A percentile compares a stretch with the other conserved stretches of the same genome.
Evolutionary conservation across 2,888 invertebrate species (phyloP).

Genomic region (Congeria kusceri): DNA sequence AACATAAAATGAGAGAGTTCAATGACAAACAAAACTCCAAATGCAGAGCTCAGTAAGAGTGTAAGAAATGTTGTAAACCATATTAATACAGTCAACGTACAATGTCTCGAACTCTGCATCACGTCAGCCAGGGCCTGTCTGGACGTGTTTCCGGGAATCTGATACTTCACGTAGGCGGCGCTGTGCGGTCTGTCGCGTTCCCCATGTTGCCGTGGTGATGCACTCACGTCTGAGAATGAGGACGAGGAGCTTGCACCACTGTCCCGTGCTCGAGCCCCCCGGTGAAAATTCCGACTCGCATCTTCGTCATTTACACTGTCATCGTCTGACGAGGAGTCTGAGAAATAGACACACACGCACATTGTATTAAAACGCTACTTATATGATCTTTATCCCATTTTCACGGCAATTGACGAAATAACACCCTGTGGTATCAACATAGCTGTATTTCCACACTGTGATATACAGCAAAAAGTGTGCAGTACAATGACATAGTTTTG

Average conservation of each 20-base stretch:
- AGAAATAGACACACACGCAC: neutral
- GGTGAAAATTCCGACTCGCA: constrained; percentile 74
- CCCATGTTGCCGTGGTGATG: constrained; percentile 64
- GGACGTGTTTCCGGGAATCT: constrained; percentile 87
- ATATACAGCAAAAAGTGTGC: too few relatives aligned
- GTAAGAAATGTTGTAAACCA: too few relatives aligned
- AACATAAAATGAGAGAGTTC: too few relatives aligned
- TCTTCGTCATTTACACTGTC: constrained; percentile 83
- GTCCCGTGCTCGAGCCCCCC: constrained; percentile 77
- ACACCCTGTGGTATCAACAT: too few relatives aligned
- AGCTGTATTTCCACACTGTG: too few relatives aligned
- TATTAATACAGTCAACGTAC: constrained; percentile 68
- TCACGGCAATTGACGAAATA: too few relatives aligned
- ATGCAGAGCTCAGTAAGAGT: too few relatives aligned
- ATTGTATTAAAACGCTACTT: too few relatives aligned
- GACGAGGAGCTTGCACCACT: constrained; percentile 80
- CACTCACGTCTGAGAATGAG: constrained; percentile 76
- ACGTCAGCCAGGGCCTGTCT: constrained; percentile 89
- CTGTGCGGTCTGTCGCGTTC: constrained; percentile 77
- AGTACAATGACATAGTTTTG: too few relatives aligned
- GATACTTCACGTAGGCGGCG: constrained; percentile 81
- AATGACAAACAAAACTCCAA: too few relatives aligned
- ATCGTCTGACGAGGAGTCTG: constrained; percentile 84
- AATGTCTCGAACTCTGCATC: constrained; percentile 86
- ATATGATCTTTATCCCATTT: too few relatives aligned